Base-by-base conservation (phyloP, 2,888 invertebrate genomes). In the Campoplex capitator region DNA sequence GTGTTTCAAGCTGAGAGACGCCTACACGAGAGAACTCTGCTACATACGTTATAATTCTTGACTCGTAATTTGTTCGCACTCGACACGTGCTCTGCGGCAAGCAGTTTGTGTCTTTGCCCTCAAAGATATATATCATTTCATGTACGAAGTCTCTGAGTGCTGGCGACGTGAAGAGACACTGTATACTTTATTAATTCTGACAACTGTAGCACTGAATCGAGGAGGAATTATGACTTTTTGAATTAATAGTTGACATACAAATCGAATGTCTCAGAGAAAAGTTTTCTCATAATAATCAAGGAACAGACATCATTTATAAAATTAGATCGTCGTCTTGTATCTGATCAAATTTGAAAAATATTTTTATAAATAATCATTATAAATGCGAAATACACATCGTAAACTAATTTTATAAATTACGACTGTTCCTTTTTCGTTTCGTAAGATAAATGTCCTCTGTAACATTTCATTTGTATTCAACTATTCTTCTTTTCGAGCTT, bases 31-130 rank as follows among this genome's bases (percentile, higher is more conserved):
- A 65, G 32, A 48, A 65, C 56, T 51, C 78, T 51, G 74, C 65
- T 79, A 70, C 74, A 56, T 84, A 86, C 78, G 73, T 82, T 76
- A 71, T 51, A 68, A 71, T 85, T 58, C 67, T 54, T 54, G 83
- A 73, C 85, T 84, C 70, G 86, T 87, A 90, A 90, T 90, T 90
- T 85, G 87, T 90, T 86, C 87, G 78, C 81, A 83, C 87, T 85
- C 62, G 75, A 84, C 80, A 80, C 70, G 68, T 84, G 68, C 80
- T 84, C 75, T 71, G 71, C 35, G 81, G 84, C 84, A 71, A 76
- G 80, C 70, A 68, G 81, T 85, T 80, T 85, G 58, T 65, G 62
- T 76, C 84, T 65, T 62, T 62, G 62, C 62, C 32, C 32, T 35
- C 7, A 45, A 28, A 45, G 32, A 45, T 65, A 76, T 62, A 18